phyloP scores from a whole-genome alignment of 1,140 invertebrate species.

The Teleopsis dalmanni region DNA sequence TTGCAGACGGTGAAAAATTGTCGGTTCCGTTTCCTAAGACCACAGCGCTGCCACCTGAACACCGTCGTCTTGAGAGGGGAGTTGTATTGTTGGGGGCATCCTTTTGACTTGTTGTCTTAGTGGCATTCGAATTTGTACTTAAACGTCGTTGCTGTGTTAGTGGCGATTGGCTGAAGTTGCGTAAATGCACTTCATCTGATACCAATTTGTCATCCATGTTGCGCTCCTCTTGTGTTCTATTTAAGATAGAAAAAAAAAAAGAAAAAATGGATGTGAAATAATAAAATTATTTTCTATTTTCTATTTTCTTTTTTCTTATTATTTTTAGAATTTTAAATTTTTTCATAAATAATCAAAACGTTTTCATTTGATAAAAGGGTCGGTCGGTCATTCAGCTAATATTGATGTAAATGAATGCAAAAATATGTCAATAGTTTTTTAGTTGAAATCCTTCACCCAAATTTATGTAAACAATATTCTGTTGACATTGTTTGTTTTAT shows the following conservation, averaged over 20 bases:
- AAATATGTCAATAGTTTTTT: too few relatives aligned
- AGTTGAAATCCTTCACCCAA: too few relatives aligned
- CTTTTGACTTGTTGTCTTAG: slow-evolving; percentile 21
- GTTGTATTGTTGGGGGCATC: slow-evolving; percentile 14
- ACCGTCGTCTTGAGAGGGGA: slow-evolving; percentile 11
- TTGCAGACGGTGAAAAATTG: not conserved
- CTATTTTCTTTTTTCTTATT: too few relatives aligned
- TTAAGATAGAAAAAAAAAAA: not conserved
- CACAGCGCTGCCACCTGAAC: slow-evolving; percentile 6
- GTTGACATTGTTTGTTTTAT: too few relatives aligned
- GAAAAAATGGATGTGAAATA: too few relatives aligned
- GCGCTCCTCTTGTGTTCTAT: slow-evolving; percentile 17
- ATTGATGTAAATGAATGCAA: too few relatives aligned
- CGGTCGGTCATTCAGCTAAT: too few relatives aligned
- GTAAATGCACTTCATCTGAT: slow-evolving; percentile 34
- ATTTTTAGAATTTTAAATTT: too few relatives aligned
- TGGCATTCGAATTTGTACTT: slow-evolving; percentile 4
- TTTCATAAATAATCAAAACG: too few relatives aligned
- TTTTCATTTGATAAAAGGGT: too few relatives aligned
- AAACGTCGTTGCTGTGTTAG: slow-evolving; percentile 11
- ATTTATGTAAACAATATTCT: too few relatives aligned
- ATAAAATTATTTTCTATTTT: too few relatives aligned
- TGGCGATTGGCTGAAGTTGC: slow-evolving; percentile 33
- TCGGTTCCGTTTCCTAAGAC: not conserved
- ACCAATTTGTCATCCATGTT: slow-evolving; percentile 41